Base-by-base conservation (phyloP, 1,140 invertebrate genomes). In the Teleopsis dalmanni region DNA sequence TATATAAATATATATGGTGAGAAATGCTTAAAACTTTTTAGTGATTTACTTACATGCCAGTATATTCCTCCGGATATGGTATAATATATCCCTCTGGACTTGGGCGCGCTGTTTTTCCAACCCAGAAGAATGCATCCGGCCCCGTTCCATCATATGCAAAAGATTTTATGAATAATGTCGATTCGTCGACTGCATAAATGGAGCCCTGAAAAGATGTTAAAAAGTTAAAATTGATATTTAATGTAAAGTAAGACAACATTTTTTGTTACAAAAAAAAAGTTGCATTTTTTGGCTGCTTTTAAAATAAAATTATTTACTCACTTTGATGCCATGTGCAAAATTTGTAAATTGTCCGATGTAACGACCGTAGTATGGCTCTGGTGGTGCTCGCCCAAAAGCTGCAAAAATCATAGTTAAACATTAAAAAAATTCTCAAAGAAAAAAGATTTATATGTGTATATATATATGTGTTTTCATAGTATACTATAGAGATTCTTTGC, bases 101-200 rank as follows among this genome's bases (percentile, higher is more conserved):
- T 2, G 88, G 88, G 40, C 80, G 73, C 1, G 79, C 71, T 2
- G 81, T 81, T 59, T 86, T 87, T 3, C 89, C 89, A 18, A 87
- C 84, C 89, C 88, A 92, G 73, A 94, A 93, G 72, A 81, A 91
- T 4, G 87, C 85, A 66, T 87, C 86, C 41, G 87, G 87, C 14
- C 82, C 87, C 7, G 80, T 85, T 26, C 90, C 90, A 60, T 92
- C 89, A 60, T 93, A 94, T 4, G 76, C 81, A 66, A 95, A 93
- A 29, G 81, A 83, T 60, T 87, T 85, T 50, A 94, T 83, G 71
- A 87, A 92, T 46, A 95, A 76, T 16, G 87, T 91, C 53, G 78
- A 83, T 58, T 94, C 90, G 60, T 93, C 89, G 2, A 92, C 85
- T 0, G 87, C 88, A 70, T 89, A 93, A 7, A 85, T 85, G 2